Evolutionary conservation across 1,140 invertebrate genomes (phyloP), one percentile per base, ranked within the genome.

Genomic region (Anastatus disparis): DNA sequence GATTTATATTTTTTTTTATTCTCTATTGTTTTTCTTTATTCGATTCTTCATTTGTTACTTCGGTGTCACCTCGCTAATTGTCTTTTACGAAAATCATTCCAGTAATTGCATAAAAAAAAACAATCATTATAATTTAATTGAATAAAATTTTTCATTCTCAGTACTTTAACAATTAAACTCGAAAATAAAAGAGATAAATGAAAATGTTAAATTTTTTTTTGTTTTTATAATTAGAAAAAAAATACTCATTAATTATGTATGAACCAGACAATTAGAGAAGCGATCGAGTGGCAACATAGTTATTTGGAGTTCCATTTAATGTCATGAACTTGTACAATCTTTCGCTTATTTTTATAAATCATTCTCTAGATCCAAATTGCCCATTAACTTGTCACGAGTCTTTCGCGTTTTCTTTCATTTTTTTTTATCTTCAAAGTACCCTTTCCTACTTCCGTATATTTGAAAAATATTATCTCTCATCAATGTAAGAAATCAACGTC

Each of bases 191-290:
- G 52, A 9, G 48, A 62, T 20, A 58, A 40, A 10, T 12, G 7
- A 26, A 58, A 12, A 56, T 7, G 15, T 31, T 9, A 40, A 24
- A n/a, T 58, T 42, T 26, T 17, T 13, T n/a, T 1, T 40, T 58
- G 15, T 35, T 40, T 58, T 58, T 12, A 20, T 40, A 52, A 26
- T 9, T 44, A 40, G 44, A 27, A 24, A 55, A 53, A n/a, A 42
- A 53, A 42, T 27, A 17, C 22, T 29, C 10, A 38, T 26, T 27
- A 2, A 55, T 42, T 35, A 52, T 35, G 35, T 35, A 48, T 26
- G 20, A 58, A 59, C 20, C 27, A 59, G 56, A 46, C 62, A 56
- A 66, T 72, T 52, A 64, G 50, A 55, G 61, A 63, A 63, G 59
- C 53, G n/a, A 71, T 27, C 53, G 53, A 63, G 44, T 66, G 4